These are phyloP conservation scores for Drosophila meridiana DNA, from an alignment of 2,888 invertebrate genomes.

Conservation along the genomic window DNA sequence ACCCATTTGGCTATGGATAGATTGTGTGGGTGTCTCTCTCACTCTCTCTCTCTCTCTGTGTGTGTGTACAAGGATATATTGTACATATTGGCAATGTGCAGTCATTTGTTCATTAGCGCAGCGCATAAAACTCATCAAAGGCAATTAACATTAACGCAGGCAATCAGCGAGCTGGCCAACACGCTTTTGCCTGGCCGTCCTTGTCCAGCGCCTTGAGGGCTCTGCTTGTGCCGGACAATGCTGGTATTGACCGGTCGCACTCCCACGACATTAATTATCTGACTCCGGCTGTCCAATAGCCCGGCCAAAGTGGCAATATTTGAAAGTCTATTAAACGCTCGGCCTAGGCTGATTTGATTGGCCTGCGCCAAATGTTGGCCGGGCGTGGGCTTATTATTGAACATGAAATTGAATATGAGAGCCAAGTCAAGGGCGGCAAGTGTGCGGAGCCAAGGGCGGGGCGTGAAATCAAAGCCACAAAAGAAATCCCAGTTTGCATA, in stretches of 20 bases:
- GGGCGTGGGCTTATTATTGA: constrained; percentile 65
- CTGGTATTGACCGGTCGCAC: constrained; percentile 33
- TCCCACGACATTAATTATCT: constrained; percentile 76
- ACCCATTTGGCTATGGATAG: constrained; percentile 14
- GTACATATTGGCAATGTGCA: constrained; percentile 72
- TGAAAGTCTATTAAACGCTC: constrained; percentile 75
- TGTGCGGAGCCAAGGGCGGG: too few relatives aligned
- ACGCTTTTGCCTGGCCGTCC: constrained; percentile 25
- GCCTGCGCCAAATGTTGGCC: constrained; percentile 37
- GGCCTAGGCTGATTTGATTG: constrained; percentile 57
- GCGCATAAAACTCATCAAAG: constrained; percentile 80
- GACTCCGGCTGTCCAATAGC: constrained; percentile 48
- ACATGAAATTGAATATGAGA: constrained; percentile 74
- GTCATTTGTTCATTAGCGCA: constrained; percentile 77
- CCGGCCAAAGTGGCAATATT: constrained; percentile 73
- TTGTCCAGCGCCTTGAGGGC: constrained; percentile 54
- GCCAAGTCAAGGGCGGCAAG: background rate
- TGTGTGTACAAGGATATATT: constrained; percentile 40
- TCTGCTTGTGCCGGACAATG: background rate
- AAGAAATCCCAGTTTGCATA: constrained; percentile 78
- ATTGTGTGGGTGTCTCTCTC: constrained; percentile 18
- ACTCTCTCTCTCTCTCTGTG: constrained; percentile 17
- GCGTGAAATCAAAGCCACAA: constrained; percentile 75
- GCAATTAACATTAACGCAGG: constrained; percentile 80
- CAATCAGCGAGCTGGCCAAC: constrained; percentile 63